Base-by-base conservation (phyloP, 2,113 vertebrate genomes). In the Hyla sarda region DNA sequence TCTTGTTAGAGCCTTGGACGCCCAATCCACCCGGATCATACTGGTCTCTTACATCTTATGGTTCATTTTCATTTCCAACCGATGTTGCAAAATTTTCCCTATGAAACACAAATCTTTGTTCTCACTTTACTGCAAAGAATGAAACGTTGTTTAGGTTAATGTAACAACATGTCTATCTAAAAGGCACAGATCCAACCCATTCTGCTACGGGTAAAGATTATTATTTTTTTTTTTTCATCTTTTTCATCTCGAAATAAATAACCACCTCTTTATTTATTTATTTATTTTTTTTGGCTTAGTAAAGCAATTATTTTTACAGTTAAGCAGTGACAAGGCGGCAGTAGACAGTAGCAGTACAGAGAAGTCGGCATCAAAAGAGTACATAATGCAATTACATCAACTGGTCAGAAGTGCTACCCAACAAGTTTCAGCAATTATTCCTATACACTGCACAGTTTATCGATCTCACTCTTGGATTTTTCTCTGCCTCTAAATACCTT, bases 291-390 rank as follows among this genome's bases (percentile, higher is more conserved):
- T 73, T 62, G 16, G 60, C 84, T 65, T 60, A 86, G 84, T 65
- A 78, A 86, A 86, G 84, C 84, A 86, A 86, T 86, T 86, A 86
- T 86, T 86, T 81, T 81, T 81, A 86, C 77, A 86, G 84, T 86
- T 86, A 86, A 86, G 74, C 84, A 73, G 84, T 77, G 37, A 86
- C 76, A 86, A 80, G 84, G 52, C 84, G 78, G 67, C 65, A 60
- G 62, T 86, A 21, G 67, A 86, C 32, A 11, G 76, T 28, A 54
- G 56, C 65, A 54, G 74, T 47, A 86, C 76, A 72, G 34, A 73
- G 50, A 62, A 71, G 2, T 52, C n/a, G 14, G 65, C 60, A 73
- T 86, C 76, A 86, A 86, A 86, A 81, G 84, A 86, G 65, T 81
- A 86, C 84, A 81, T 62, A 67, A 86, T 86, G 84, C 77, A 81